Evolutionary conservation across 1,140 invertebrate genomes (phyloP).

Genomic region (Dolichoris vasculosae): DNA sequence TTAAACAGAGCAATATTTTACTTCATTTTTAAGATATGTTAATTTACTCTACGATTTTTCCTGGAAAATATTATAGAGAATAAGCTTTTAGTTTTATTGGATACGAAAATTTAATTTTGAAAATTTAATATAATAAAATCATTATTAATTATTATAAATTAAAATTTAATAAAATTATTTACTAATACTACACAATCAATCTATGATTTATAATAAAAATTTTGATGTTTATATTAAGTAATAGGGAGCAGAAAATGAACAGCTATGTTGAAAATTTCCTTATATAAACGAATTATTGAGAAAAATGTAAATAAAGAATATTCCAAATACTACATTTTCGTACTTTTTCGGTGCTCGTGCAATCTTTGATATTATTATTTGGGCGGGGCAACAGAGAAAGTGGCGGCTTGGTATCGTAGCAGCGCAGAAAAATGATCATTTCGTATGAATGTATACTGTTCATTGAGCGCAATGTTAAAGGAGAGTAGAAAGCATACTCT

Average conservation of each 20-base stretch:
- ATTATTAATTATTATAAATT: no score
- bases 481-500: conserved; percentile 46
- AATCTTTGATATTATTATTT: conserved; percentile 31
- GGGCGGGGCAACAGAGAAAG: conserved; percentile 40
- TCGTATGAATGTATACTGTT: conserved; percentile 37
- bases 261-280: no score
- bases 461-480: neutral
- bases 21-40: neutral
- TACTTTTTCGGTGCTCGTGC: neutral
- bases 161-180: no score
- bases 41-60: neutral
- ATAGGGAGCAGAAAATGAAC: no score
- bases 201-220: no score
- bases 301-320: neutral
- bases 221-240: no score
- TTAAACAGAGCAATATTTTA: neutral
- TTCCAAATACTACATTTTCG: neutral
- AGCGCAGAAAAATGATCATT: conserved; percentile 15
- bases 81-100: neutral
- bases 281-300: neutral
- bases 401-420: neutral
- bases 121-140: neutral
- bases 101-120: neutral
- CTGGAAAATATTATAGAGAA: neutral
- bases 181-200: no score